Base-by-base conservation (phyloP, 2,888 invertebrate species). In the Ophion ventricosus region DNA sequence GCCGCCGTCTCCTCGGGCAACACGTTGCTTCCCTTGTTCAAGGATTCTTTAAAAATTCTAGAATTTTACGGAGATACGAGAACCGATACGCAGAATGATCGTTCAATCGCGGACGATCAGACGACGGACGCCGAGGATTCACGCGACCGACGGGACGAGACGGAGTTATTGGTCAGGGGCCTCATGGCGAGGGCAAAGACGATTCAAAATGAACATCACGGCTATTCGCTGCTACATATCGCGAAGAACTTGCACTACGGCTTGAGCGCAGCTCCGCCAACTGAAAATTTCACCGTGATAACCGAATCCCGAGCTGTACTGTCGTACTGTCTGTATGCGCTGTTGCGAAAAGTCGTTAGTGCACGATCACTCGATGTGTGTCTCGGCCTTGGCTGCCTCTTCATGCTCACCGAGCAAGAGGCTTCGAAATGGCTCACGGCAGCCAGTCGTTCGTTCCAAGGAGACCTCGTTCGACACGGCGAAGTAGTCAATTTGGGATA, bases 281-380 rank as follows among this genome's bases (percentile, higher is more conserved):
- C 64, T 10, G 82, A 81, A 4, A 2, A 49, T 35, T 78, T 86
- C 7, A 79, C 82, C 40, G 80, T 89, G 10, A 25, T 90, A 17
- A 74, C 57, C 4, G 88, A 91, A 87, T 87, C 92, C n/a, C 79
- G 88, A 82, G 63, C 82, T 14, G 69, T 92, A 17, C 88, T 91
- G 29, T 75, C 83, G 4, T 87, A 88, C 35, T 92, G 91, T 66
- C 54, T 91, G n/a, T 88, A 85, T 5, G 89, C 89, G 40, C 82
- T 94, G 66, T 83, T 94, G 25, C 90, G 91, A 74, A 93, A 92
- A 85, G 86, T 94, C 7, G 86, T 94, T n/a, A 90, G 91, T 14
- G 87, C 90, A 2, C 89, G 91, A 61, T 85, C 88, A 29, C 90
- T 94, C 59, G 94, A 94, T 87, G 84, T 89, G 17, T 90, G 91